Percentiles rank a stretch among this genome's conserved stretches.
phyloP scores from a whole-genome alignment of 2,888 invertebrate species.

The Scaeva pyrastri region DNA sequence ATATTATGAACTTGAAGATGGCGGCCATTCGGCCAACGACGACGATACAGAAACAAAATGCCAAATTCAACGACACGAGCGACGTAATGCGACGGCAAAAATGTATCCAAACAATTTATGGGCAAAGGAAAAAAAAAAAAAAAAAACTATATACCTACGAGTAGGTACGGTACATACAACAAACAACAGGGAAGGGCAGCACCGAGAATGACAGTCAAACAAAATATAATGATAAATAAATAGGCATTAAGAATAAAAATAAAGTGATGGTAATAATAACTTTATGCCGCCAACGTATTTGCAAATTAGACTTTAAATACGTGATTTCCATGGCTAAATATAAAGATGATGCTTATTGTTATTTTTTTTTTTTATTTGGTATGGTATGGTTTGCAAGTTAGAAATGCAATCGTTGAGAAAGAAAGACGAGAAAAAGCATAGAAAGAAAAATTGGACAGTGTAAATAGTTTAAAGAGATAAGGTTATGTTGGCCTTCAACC shows the following conservation, averaged over 20 bases:
- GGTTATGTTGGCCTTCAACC: no score
- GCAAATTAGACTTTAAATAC: slow-evolving; percentile 75
- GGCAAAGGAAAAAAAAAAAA: slow-evolving; percentile 27
- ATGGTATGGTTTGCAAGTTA: no score
- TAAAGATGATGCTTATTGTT: slow-evolving; percentile 70
- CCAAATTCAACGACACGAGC: slow-evolving; percentile 38
- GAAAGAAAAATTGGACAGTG: slow-evolving; percentile 7
- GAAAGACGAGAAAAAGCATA: slow-evolving; percentile 17
- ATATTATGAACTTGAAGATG: slow-evolving; percentile 70
- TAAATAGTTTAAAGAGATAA: slow-evolving; percentile 7
- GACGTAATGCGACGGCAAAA: slow-evolving; percentile 26
- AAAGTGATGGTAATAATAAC: slow-evolving; percentile 72
- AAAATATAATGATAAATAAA: slow-evolving; percentile 42
- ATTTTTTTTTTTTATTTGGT: slow-evolving; percentile 6
- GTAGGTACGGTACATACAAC: not conserved
- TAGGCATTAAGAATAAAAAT: slow-evolving; percentile 69
- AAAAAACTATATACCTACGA: no score
- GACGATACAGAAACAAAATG: slow-evolving; percentile 44
- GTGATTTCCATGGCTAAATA: slow-evolving; percentile 73
- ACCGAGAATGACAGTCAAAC: slow-evolving; percentile 12
- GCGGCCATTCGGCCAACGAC: slow-evolving; percentile 51
- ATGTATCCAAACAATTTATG: slow-evolving; percentile 41
- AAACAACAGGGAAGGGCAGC: slow-evolving; percentile 21
- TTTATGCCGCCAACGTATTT: slow-evolving; percentile 76
- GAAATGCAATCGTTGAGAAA: slow-evolving; percentile 10